Evolutionary conservation across 2,113 vertebrate genomes (phyloP).

Genomic region (Daphoenositta chrysoptera): DNA sequence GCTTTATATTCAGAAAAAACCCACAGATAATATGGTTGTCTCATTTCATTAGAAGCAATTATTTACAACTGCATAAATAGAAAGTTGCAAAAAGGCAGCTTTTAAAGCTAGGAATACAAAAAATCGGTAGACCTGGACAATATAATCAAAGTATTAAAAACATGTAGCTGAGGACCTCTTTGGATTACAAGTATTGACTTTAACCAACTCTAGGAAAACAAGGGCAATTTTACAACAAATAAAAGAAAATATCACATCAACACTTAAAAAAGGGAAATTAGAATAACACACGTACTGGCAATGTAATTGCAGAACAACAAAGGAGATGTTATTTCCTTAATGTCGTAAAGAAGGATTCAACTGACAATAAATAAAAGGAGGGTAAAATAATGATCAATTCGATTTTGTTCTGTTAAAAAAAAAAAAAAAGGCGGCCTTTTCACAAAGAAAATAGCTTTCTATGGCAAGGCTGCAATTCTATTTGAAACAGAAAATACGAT

Average conservation of each 20-base stretch:
- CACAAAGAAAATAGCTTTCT: background rate
- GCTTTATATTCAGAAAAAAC: background rate
- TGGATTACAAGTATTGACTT: background rate
- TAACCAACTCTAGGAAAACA: background rate
- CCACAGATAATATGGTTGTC: background rate
- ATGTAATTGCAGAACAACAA: background rate
- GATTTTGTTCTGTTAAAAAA: background rate
- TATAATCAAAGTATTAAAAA: background rate
- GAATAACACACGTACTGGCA: background rate
- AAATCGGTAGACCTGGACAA: background rate
- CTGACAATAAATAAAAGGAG: background rate
- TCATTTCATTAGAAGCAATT: background rate
- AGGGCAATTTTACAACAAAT: background rate
- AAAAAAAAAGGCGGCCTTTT: background rate
- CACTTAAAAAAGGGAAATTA: background rate
- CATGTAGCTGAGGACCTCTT: background rate
- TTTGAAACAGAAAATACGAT: background rate
- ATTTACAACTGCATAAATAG: background rate
- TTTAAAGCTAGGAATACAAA: background rate
- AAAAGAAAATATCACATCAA: background rate
- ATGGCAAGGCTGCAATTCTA: background rate
- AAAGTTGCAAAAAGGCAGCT: background rate
- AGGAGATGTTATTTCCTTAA: background rate
- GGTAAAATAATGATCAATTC: background rate
- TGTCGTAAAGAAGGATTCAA: background rate